Evolutionary conservation across 2,888 invertebrate genomes (phyloP).

Genomic region (Autographa pulchrina): DNA sequence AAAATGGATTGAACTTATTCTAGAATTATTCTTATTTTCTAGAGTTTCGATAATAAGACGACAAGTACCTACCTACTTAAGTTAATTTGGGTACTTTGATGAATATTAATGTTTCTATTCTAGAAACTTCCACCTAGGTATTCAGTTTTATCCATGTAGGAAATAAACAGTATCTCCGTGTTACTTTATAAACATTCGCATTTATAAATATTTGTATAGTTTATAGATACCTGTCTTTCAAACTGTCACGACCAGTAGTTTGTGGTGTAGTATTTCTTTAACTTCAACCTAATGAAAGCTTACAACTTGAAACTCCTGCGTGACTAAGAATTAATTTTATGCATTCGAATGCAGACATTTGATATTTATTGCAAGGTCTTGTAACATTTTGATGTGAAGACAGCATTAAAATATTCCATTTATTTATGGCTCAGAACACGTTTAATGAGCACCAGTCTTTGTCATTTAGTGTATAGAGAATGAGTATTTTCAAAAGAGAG

Average conservation of each 20-base stretch:
- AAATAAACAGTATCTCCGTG: not conserved
- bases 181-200: not conserved
- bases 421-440: slow-evolving; percentile 43
- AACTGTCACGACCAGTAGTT: slow-evolving; percentile 1
- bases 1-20: too few relatives aligned
- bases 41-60: too few relatives aligned
- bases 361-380: slow-evolving; percentile 52
- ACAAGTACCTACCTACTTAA: too few relatives aligned
- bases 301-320: slow-evolving; percentile 12
- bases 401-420: slow-evolving; percentile 47
- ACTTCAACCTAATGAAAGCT: not conserved
- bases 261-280: slow-evolving; percentile 3
- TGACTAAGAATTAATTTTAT: slow-evolving; percentile 54
- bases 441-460: slow-evolving; percentile 18
- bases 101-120: too few relatives aligned
- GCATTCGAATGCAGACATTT: slow-evolving; percentile 46
- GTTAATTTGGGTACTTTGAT: too few relatives aligned
- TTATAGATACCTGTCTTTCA: slow-evolving; percentile 1
- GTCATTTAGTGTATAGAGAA: slow-evolving; percentile 41
- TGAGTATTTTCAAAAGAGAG: slow-evolving; percentile 9
- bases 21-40: too few relatives aligned
- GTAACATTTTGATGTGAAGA: slow-evolving; percentile 47
- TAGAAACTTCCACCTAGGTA: too few relatives aligned
- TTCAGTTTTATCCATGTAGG: too few relatives aligned
- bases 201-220: not conserved